Conservation (phyloP, 2,888 invertebrate species). For the Drosophila kambysellisi region DNA sequence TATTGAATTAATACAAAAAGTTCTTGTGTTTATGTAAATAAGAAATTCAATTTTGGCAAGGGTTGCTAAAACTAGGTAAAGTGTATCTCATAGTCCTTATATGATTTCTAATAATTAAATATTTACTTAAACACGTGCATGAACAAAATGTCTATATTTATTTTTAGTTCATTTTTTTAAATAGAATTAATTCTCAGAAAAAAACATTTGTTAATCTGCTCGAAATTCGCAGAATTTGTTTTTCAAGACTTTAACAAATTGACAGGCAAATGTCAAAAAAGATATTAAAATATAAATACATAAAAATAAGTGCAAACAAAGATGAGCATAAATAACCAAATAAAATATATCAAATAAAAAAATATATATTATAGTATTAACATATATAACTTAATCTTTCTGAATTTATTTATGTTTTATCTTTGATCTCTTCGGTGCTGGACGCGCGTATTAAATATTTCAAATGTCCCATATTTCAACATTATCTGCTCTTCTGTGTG, state of each 20-base stretch:
- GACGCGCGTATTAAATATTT: slow-evolving; percentile 58
- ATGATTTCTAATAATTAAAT: not conserved
- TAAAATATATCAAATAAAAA: slow-evolving; percentile 1
- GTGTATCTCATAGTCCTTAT: not conserved
- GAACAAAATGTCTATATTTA: not conserved
- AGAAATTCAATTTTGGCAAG: not conserved
- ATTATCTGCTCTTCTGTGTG: slow-evolving; percentile 17
- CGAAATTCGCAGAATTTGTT: not conserved
- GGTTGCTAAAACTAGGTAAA: not conserved
- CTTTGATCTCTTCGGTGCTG: slow-evolving; percentile 28
- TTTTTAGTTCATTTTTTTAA: not conserved
- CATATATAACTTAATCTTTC: slow-evolving; percentile 9
- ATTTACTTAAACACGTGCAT: not conserved
- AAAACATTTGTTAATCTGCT: not conserved
- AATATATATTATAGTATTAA: slow-evolving; percentile 4
- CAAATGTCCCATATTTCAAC: slow-evolving; percentile 49
- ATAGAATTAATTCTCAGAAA: not conserved
- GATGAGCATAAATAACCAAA: not conserved
- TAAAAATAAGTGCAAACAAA: slow-evolving; percentile 17
- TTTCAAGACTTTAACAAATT: too few species aligned
- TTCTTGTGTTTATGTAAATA: not conserved
- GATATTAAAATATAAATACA: slow-evolving; percentile 1
- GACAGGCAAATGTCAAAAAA: not conserved
- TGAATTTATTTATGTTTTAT: slow-evolving; percentile 26
- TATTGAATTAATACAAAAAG: not conserved